Evolutionary conservation across 1,140 invertebrate genomes (phyloP).

Genomic region (Pogonognathellus flavescens): DNA sequence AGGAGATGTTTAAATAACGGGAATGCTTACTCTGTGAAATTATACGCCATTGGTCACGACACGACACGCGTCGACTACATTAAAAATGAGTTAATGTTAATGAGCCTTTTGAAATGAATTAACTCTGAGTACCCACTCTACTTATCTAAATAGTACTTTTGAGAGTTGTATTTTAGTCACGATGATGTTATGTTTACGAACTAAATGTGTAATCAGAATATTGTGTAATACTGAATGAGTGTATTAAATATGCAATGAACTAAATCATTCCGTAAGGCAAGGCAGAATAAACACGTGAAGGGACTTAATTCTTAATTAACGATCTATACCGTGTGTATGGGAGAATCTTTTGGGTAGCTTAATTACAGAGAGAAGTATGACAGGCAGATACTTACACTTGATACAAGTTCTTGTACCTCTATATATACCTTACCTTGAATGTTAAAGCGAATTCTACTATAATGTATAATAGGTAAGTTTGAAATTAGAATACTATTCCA

Average conservation of each 20-base stretch:
- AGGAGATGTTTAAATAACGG: neutral
- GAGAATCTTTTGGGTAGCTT: no score
- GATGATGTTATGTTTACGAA: slow-evolving; percentile 10
- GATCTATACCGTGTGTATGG: no score
- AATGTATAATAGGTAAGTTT: no score
- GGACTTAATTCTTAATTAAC: no score
- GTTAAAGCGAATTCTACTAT: no score
- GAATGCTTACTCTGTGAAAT: slow-evolving; percentile 33
- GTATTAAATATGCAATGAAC: neutral
- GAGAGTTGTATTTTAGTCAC: slow-evolving; percentile 37
- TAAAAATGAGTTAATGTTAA: neutral
- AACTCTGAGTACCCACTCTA: neutral
- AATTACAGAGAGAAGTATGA: no score
- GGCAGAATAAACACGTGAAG: no score
- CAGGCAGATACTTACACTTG: no score
- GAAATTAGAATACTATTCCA: no score
- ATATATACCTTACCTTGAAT: no score
- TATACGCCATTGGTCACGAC: slow-evolving; percentile 6
- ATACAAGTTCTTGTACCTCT: no score
- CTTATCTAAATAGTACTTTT: neutral
- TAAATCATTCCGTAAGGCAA: neutral
- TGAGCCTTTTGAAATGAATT: slow-evolving; percentile 7
- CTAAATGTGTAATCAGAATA: neutral
- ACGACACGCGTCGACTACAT: neutral
- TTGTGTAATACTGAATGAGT: slow-evolving; percentile 5